Evolutionary conservation across 1,140 invertebrate genomes (phyloP), one percentile per base, ranked within the genome.

Genomic region (Teleopsis dalmanni): DNA sequence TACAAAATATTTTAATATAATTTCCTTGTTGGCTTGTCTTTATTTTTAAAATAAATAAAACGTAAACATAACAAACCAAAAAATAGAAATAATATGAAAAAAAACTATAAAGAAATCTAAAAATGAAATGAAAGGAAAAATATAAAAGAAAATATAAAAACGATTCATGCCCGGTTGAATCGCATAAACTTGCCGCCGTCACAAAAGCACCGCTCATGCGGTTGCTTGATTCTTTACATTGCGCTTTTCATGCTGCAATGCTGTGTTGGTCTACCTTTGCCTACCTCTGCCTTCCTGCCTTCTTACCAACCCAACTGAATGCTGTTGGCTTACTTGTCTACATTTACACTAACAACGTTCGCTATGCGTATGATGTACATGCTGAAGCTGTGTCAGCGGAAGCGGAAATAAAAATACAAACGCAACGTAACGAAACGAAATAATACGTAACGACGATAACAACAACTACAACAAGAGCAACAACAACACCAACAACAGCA

Each of bases 351-450:
- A n/a, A n/a, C n/a, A n/a, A n/a, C n/a, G n/a, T n/a, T n/a, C n/a
- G n/a, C n/a, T n/a, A n/a, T n/a, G n/a, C n/a, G n/a, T n/a, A 11
- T 35, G 42, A 44, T 44, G 27, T 22, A 33, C 16, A 19, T 29
- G 42, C 13, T 44, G 42, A 22, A 33, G 42, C 42, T 31, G 34
- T 44, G 42, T 44, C 34, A 44, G 16, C 42, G 42, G 42, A 44
- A 44, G 42, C 42, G 42, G 42, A 44, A 44, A 44, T 44, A 44
- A 44, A 44, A 44, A 44, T 31, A 44, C 42, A 44, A 44, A 44
- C 42, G 42, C 23, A 44, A 44, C 42, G 42, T 33, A 44, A 27
- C 21, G n/a, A 44, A n/a, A n/a, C n/a, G n/a, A n/a, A n/a, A n/a
- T n/a, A n/a, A n/a, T n/a, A n/a, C n/a, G n/a, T n/a, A n/a, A 35